Percentiles rank a stretch among this genome's conserved stretches.
Conservation (phyloP, 1,140 invertebrate species). For the Cyrtorhinus lividipennis region DNA sequence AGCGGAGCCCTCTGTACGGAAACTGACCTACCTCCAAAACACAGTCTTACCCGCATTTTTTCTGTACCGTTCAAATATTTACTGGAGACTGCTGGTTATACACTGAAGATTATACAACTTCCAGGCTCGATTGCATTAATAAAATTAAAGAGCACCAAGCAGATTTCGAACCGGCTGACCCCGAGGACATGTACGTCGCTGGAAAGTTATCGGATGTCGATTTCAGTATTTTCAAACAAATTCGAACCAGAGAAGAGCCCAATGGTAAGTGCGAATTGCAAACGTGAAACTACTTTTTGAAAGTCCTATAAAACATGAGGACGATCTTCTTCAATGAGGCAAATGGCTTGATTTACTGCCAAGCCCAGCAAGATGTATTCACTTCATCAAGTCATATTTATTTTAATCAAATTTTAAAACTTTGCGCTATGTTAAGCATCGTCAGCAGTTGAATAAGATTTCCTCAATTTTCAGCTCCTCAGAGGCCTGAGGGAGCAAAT, state of each 20-base stretch:
- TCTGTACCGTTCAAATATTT: not conserved
- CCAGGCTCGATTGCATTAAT: conserved; percentile 48
- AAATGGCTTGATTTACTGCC: too few species aligned
- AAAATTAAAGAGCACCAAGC: conserved; percentile 56
- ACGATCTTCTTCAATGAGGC: too few species aligned
- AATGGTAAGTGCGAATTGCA: conserved; percentile 21
- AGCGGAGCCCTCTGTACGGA: not conserved
- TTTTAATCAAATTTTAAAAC: too few species aligned
- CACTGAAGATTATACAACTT: conserved; percentile 7
- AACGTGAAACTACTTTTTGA: too few species aligned
- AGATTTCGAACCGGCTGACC: conserved; percentile 64
- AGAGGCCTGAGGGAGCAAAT: too few species aligned
- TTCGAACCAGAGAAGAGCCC: conserved; percentile 44
- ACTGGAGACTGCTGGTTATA: not conserved
- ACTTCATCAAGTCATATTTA: too few species aligned
- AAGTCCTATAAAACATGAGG: too few species aligned
- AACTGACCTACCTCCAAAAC: not conserved
- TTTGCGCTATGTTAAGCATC: too few species aligned
- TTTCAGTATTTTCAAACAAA: conserved; percentile 49
- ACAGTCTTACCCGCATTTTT: not conserved
- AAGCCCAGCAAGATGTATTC: too few species aligned
- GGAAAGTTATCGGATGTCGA: conserved; percentile 46
- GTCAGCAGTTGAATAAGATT: too few species aligned
- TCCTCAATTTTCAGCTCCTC: too few species aligned
- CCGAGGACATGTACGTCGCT: conserved; percentile 71